Base-by-base conservation (phyloP, 2,888 invertebrate species). In the Caenorhabditis virilis region DNA sequence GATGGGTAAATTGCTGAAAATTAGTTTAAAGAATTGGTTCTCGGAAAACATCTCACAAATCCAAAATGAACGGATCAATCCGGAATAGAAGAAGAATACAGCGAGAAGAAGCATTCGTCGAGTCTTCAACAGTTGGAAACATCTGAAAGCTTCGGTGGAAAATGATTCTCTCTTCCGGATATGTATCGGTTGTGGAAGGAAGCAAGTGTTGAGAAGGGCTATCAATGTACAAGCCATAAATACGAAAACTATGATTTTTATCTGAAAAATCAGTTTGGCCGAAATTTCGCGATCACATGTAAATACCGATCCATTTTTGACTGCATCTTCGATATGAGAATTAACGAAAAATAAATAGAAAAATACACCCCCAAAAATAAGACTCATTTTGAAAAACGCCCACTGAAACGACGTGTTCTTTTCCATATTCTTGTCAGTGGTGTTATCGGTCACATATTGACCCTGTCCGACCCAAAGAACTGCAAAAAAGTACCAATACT, bases 31-130 rank as follows among this genome's bases (percentile, higher is more conserved):
- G 36, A 36, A 36, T 36, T 15, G 11, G n/a, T 15, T 36, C 16
- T 15, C 9, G 7, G n/a, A 36, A n/a, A 36, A 30, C 13, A 6
- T 9, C 30, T 36, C 16, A 36, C 36, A 7, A 33, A 64, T 64
- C 64, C 64, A 64, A 39, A 64, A 64, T 22, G 59, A 59, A 9
- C 64, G 35, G 1, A 54, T 52, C n/a, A 64, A 59, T 38, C 64
- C 64, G 18, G 55, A 48, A 16, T 64, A 64, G 2, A 64, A 15
- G 42, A 64, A 64, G 13, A 64, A 36, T 1, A 64, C 35, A 0
- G 59, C 35, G 9, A 64, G 48, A 15, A 64, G 54, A 5, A 42
- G 22, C 64, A 64, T 64, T 30, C 18, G 46, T 2, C 22, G 20
- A 22, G 52, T 45, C 1, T 22, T n/a, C 43, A 55, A 49, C 2